Evolutionary conservation across 2,888 invertebrate species (phyloP).

Genomic region (Tenthredo amoena): DNA sequence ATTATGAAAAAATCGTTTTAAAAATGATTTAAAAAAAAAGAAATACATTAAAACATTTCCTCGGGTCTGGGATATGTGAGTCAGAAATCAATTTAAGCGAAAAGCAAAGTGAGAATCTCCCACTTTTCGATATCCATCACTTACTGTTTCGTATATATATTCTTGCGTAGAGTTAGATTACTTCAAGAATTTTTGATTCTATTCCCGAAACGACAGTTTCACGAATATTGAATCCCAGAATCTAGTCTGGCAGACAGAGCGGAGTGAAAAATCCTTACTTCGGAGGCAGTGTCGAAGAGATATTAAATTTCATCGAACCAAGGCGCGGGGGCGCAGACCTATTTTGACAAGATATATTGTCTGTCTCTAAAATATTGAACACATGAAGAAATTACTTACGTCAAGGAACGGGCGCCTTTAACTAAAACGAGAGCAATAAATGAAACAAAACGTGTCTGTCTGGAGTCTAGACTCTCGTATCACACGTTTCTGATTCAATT

Average conservation of each 20-base stretch:
- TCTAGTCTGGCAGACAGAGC: neutral
- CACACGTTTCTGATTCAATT: neutral
- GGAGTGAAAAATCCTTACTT: neutral
- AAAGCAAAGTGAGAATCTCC: neutral
- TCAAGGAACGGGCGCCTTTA: neutral
- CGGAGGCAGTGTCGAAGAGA: neutral
- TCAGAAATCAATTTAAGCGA: neutral
- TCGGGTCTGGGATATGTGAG: neutral
- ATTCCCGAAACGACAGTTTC: slow-evolving; percentile 5
- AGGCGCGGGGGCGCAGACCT: neutral
- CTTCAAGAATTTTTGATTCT: neutral
- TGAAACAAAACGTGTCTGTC: neutral
- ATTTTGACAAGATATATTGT: neutral
- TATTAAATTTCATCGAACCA: slow-evolving; percentile 25
- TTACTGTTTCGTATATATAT: neutral
- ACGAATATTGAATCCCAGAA: slow-evolving; percentile 2
- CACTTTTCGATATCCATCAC: neutral
- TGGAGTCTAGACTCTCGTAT: neutral
- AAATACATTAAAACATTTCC: neutral
- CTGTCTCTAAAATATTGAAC: neutral
- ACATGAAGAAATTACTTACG: neutral
- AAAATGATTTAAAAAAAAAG: neutral
- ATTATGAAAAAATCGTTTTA: neutral
- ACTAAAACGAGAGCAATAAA: neutral
- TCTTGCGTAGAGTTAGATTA: neutral